Evolutionary conservation across 2,113 vertebrate genomes (phyloP), one percentile per base, ranked within the genome.

Genomic region (Cebidichthys violaceus): DNA sequence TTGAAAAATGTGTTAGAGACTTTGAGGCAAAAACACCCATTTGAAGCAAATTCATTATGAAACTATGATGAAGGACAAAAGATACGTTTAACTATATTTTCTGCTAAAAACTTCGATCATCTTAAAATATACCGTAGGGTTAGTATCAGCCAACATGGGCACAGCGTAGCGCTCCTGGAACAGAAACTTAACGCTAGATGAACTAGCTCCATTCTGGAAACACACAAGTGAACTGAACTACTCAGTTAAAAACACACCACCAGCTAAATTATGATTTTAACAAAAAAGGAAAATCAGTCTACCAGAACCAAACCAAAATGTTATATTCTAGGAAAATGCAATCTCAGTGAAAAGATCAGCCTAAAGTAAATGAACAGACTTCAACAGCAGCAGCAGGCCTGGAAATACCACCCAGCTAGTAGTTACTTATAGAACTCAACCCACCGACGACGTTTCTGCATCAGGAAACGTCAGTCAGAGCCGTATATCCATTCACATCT

Each of bases 361-460:
- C 24, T 66, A 81, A 66, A 55, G 24, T 24, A 67, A 73, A 85
- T 24, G 35, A 5, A 70, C 20, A 15, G 29, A 43, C 57, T 50
- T 62, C 70, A 41, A 55, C 37, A 72, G 37, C 45, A 83, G 35
- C 29, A 72, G 35, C 33, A 24, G 39, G 81, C 43, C 59, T 66
- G 50, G 45, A 65, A 80, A 75, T 27, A 64, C 31, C 80, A 77
- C 10, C 37, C 41, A 70, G 60, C 4, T n/a, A 4, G 45, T 9
- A 59, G 39, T 47, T 72, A 72, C 66, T 79, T 65, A 18, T 24
- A 80, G 18, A 81, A 85, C 59, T 83, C 79, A 82, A 78, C 75
- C 86, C 89, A 82, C 80, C 65, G 62, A 64, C 52, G 57, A 82
- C 59, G 79, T 66, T 86, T 88, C 55, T 73, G 75, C 73, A 68